Conservation (phyloP, 1,140 invertebrate genomes). For the Drosophila serrata region DNA sequence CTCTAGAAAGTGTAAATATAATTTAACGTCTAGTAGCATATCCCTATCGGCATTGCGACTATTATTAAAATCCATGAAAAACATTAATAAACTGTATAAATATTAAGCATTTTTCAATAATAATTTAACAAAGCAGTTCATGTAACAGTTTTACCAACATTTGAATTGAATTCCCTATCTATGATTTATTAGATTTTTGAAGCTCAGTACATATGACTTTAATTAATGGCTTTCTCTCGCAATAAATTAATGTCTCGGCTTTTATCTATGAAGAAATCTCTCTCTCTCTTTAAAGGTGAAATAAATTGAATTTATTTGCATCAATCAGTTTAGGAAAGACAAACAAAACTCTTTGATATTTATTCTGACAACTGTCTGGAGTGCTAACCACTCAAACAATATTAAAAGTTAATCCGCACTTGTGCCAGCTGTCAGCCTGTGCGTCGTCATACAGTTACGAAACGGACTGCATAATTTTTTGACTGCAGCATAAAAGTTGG, state of each 20-base stretch:
- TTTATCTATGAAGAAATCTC: neutral
- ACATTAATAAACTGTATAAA: too few species aligned
- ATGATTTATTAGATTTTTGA: constrained; percentile 9
- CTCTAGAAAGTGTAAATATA: too few species aligned
- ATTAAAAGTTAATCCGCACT: constrained; percentile 31
- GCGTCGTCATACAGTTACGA: constrained; percentile 31
- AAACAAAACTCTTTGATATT: constrained; percentile 8
- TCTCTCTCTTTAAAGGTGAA: neutral
- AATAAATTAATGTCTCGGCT: neutral
- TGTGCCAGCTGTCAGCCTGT: constrained; percentile 20
- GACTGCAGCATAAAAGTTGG: constrained; percentile 76
- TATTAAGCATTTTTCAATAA: neutral
- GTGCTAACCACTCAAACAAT: constrained; percentile 1
- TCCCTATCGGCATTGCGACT: too few species aligned
- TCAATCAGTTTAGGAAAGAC: constrained; percentile 3
- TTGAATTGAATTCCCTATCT: neutral
- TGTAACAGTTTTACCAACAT: too few species aligned
- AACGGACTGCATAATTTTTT: constrained; percentile 73
- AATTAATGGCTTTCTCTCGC: neutral
- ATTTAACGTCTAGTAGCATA: too few species aligned
- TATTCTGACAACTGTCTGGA: constrained; percentile 5
- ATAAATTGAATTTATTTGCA: constrained; percentile 9
- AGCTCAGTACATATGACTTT: neutral
- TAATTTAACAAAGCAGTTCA: neutral
- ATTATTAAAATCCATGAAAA: too few species aligned